Evolutionary conservation across 2,888 invertebrate genomes (phyloP).

Genomic region (Chironomus riparius): DNA sequence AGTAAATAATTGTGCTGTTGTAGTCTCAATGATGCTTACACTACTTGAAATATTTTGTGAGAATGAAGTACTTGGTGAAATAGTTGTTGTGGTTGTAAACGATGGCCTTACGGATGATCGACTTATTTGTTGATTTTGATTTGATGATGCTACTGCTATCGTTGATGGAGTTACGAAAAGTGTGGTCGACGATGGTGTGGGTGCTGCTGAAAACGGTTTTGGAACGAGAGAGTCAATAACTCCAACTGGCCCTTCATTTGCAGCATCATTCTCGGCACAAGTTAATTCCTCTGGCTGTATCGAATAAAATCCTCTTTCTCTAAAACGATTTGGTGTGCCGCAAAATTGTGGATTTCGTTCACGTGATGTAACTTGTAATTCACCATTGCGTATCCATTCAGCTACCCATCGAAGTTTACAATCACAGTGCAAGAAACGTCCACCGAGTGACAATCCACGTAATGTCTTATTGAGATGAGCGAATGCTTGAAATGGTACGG

Average conservation of each 20-base stretch:
- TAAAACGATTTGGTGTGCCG: conserved; percentile 69
- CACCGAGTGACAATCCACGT: conserved; percentile 78
- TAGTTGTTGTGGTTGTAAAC: conserved; percentile 32
- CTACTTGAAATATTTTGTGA: conserved; percentile 29
- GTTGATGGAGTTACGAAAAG: conserved; percentile 33
- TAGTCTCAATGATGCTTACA: conserved; percentile 30
- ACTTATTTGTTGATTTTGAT: not conserved
- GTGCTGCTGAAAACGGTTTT: conserved; percentile 37
- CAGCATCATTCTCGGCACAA: conserved; percentile 50
- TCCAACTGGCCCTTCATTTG: conserved; percentile 41
- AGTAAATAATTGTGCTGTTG: conserved; percentile 34
- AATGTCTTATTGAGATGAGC: conserved; percentile 70
- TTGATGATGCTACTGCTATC: conserved; percentile 31
- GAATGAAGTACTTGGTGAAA: conserved; percentile 32
- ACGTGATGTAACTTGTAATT: conserved; percentile 80
- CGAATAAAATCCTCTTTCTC: conserved; percentile 77
- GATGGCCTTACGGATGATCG: conserved; percentile 30
- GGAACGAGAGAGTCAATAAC: conserved; percentile 40
- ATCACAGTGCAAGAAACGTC: conserved; percentile 79
- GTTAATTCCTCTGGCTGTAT: conserved; percentile 68
- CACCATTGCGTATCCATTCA: conserved; percentile 79
- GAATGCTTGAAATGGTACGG: conserved; percentile 71
- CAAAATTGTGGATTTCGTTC: conserved; percentile 90
- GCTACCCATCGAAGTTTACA: conserved; percentile 82
- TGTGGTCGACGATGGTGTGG: conserved; percentile 28